These are phyloP conservation scores for Ceraclea dissimilis DNA, from an alignment of 2,888 invertebrate species.

Conservation along the genomic window DNA sequence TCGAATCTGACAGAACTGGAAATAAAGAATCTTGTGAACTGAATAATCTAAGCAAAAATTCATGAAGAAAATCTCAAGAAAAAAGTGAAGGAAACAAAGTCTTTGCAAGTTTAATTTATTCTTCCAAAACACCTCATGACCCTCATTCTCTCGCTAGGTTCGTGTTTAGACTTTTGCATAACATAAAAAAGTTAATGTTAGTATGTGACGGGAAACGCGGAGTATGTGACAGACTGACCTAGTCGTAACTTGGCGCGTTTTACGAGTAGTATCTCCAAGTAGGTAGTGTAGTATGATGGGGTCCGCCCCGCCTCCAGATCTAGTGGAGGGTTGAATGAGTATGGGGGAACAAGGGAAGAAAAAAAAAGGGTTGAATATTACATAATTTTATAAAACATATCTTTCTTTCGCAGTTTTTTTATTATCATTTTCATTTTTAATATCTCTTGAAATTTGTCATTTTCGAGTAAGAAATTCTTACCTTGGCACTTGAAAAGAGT, in stretches of 20 bases:
- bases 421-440: no score
- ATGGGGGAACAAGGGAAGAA: not conserved
- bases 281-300: not conserved
- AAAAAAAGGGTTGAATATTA: not conserved
- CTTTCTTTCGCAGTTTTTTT: not conserved
- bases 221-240: conserved; percentile 8
- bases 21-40: not conserved
- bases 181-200: conserved; percentile 8
- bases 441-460: no score
- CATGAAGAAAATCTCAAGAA: not conserved
- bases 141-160: not conserved
- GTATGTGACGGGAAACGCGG: conserved; percentile 10
- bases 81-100: not conserved
- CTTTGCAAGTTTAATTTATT: not conserved
- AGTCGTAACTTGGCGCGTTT: conserved; percentile 1
- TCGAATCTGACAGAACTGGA: not conserved
- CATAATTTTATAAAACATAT: not conserved
- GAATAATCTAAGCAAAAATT: not conserved
- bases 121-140: not conserved
- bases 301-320: not conserved
- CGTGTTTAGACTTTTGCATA: not conserved
- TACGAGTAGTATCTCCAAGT: not conserved
- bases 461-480: no score
- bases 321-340: not conserved
- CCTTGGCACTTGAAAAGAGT: no score